Conservation (phyloP, 2,888 invertebrate genomes). For the Trypoxylon attenuatum region DNA sequence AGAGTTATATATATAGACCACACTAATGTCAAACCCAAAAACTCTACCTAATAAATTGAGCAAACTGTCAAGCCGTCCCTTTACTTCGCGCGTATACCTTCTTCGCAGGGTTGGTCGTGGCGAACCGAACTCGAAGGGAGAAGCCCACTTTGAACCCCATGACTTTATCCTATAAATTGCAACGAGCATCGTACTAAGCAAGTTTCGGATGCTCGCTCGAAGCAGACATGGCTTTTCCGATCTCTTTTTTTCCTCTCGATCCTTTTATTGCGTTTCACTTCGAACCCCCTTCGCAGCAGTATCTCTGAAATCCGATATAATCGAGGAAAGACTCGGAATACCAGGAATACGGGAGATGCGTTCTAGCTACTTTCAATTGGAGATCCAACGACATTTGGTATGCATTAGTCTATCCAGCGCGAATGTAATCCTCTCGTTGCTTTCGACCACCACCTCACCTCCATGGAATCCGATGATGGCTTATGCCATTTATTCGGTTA, state of each 20-base stretch:
- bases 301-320: slow-evolving; percentile 53
- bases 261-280: background rate
- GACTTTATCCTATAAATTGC: no score
- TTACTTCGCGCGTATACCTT: no score
- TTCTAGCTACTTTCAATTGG: slow-evolving; percentile 64
- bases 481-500: slow-evolving; percentile 11
- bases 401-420: slow-evolving; percentile 60
- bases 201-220: no score
- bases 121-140: no score
- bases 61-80: no score
- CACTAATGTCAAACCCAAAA: no score
- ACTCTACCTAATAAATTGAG: no score
- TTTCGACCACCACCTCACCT: background rate
- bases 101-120: no score
- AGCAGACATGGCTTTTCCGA: slow-evolving; percentile 28
- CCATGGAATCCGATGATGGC: slow-evolving; percentile 13
- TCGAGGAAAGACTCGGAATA: slow-evolving; percentile 8
- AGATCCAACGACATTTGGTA: slow-evolving; percentile 62
- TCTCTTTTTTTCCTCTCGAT: background rate
- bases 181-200: no score
- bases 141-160: no score
- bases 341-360: slow-evolving; percentile 6
- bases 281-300: background rate
- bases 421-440: slow-evolving; percentile 12
- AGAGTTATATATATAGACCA: no score